These are phyloP conservation scores for Apeira syringaria DNA, from an alignment of 2,888 invertebrate genomes.

Conservation along the genomic window DNA sequence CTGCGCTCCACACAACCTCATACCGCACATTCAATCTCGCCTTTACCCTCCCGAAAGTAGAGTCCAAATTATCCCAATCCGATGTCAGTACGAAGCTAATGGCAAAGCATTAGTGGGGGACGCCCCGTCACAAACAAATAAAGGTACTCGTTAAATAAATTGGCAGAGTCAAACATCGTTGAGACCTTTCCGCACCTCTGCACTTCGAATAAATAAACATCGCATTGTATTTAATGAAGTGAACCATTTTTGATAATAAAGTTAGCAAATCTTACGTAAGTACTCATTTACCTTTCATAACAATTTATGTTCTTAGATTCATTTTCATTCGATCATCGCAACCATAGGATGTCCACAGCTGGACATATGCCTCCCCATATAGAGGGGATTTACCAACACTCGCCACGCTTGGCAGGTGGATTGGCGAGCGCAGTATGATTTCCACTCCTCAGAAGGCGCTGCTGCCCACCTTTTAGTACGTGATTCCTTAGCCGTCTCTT, in stretches of 20 bases:
- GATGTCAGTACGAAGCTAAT: slow-evolving; percentile 56
- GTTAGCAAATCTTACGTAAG: too few species aligned
- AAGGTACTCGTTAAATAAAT: slow-evolving; percentile 73
- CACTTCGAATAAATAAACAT: slow-evolving; percentile 62
- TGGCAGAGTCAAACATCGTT: slow-evolving; percentile 66
- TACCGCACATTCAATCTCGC: slow-evolving; percentile 31
- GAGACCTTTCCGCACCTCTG: slow-evolving; percentile 65
- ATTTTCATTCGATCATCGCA: too few species aligned
- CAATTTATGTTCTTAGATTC: too few species aligned
- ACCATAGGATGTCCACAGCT: too few species aligned
- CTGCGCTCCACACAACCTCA: slow-evolving; percentile 41
- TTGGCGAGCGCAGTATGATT: too few species aligned
- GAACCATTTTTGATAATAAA: slow-evolving; percentile 30
- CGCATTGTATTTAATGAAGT: slow-evolving; percentile 53
- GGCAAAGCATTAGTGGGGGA: slow-evolving; percentile 62
- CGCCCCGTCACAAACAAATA: slow-evolving; percentile 65
- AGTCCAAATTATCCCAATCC: slow-evolving; percentile 56
- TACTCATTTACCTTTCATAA: too few species aligned
- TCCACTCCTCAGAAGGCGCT: too few species aligned
- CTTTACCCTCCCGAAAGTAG: slow-evolving; percentile 47
- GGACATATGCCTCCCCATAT: too few species aligned
- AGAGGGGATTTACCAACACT: too few species aligned
- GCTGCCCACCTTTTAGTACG: too few species aligned
- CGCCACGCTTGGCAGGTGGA: too few species aligned
- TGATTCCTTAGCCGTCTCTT: too few species aligned